Evolutionary conservation across 2,888 invertebrate species (phyloP).

Genomic region (Trisateles emortualis): DNA sequence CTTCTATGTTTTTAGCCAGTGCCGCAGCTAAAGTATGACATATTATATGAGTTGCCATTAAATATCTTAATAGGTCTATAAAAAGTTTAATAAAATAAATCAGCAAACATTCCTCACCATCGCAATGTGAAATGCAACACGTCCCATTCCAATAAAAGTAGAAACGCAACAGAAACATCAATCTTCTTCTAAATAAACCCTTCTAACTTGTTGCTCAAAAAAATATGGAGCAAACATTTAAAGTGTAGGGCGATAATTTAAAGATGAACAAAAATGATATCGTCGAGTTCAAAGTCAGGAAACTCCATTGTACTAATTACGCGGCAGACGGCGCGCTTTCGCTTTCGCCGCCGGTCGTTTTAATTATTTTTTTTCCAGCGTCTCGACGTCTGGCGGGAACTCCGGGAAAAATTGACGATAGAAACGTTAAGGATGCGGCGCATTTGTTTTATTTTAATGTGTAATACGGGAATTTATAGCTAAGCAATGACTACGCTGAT

Average conservation of each 20-base stretch:
- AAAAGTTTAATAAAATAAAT: too few species aligned
- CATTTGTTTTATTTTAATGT: not conserved
- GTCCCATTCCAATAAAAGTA: too few species aligned
- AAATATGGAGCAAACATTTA: constrained; percentile 49
- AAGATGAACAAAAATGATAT: constrained; percentile 78
- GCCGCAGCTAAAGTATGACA: too few species aligned
- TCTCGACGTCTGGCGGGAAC: constrained; percentile 85
- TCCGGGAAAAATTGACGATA: constrained; percentile 76
- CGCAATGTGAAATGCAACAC: too few species aligned
- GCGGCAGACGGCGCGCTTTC: constrained; percentile 86
- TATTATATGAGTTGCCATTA: too few species aligned
- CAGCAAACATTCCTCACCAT: too few species aligned
- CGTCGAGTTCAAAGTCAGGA: constrained; percentile 86
- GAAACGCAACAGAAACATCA: constrained; percentile 8
- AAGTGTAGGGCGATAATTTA: constrained; percentile 52
- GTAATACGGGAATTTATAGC: not conserved
- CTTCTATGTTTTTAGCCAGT: too few species aligned
- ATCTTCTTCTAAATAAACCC: constrained; percentile 11
- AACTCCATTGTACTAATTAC: constrained; percentile 87
- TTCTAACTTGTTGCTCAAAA: constrained; percentile 33
- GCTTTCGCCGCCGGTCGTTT: constrained; percentile 84
- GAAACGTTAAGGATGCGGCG: constrained; percentile 45
- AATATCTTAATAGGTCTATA: too few species aligned
- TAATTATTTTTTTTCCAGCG: constrained; percentile 86
- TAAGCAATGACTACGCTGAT: too few species aligned